Conservation (phyloP, 2,113 vertebrate genomes). For the Corynorhinus townsendii region DNA sequence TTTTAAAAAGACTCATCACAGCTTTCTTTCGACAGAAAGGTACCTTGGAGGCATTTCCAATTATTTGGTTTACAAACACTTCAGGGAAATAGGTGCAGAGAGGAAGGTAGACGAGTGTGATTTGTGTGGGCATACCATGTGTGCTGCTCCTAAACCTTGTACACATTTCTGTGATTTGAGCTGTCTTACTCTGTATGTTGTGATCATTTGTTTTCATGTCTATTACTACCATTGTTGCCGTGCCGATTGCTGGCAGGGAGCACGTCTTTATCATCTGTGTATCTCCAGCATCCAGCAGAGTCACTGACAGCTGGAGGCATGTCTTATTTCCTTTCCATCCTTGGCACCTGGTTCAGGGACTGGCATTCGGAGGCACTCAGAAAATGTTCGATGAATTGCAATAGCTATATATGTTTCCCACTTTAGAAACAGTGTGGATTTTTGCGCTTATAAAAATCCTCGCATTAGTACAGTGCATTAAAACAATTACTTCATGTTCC, state of each 20-base stretch:
- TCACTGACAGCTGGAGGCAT: neutral
- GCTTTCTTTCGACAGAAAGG: conserved; percentile 35
- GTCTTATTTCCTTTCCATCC: neutral
- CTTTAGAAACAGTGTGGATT: neutral
- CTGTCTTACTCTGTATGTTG: neutral
- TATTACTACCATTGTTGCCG: neutral
- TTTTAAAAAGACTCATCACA: neutral
- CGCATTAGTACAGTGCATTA: neutral
- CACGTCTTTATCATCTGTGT: neutral
- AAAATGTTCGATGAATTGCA: neutral
- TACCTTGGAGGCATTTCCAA: conserved; percentile 29
- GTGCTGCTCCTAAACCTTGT: neutral
- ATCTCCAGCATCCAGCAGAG: neutral
- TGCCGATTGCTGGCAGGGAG: neutral
- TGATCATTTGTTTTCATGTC: neutral
- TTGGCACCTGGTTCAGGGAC: neutral
- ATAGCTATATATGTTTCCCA: neutral
- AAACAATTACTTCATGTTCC: neutral
- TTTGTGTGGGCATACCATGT: neutral
- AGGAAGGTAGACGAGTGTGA: neutral
- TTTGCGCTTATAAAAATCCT: conserved; percentile 18
- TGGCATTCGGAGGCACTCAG: neutral
- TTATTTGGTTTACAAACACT: conserved; percentile 32
- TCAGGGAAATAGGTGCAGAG: neutral
- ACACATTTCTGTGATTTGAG: neutral